Evolutionary conservation across 2,888 invertebrate species (phyloP), one percentile per base, ranked within the genome.

Genomic region (Drosophila limbata): DNA sequence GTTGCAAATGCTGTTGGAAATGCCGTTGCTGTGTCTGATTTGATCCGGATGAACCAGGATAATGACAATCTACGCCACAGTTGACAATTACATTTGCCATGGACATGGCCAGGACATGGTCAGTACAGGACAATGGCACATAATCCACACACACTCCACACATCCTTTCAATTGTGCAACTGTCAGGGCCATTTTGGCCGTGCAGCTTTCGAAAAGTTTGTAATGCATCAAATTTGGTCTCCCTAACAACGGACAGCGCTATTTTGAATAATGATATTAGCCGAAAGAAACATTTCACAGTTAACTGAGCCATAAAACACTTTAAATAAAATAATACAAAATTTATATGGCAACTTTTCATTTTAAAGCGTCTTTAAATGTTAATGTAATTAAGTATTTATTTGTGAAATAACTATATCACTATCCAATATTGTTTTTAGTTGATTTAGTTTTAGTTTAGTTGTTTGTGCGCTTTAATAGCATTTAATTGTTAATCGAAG

Each of bases 71-170:
- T 53, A 61, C 40, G 44, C 64, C 28, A 68, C 35, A 59, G 53
- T 40, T 53, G 73, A 37, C 73, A 73, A 64, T 78, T 68, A 53
- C 72, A 64, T 19, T 40, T 52, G 11, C 35, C 31, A 17, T 42
- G 9, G 44, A 19, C 25, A 56, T 53, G 60, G 21, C 1, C n/a
- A 39, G 47, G 21, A 28, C 21, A 55, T 55, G 25, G 25, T 19
- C 55, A 56, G 17, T 19, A 50, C 37, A 39, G 53, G 42, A 60
- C 42, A 59, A 52, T 40, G 10, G 21, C 50, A 63, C 40, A 56
- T 51, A 48, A 57, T 48, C 68, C 76, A 33, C 39, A 53, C 42
- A 42, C 33, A 48, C n/a, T 48, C 37, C 53, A 45, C 48, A 50
- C 25, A 60, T 37, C 42, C 47, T 19, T 33, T 47, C 55, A 37